These are phyloP conservation scores for cattle (Bos taurus) DNA, from an alignment of 2,113 vertebrate species.

Conservation along the genomic window ARS-UCD2.0 NC_037336.1:1581501-1582000, in stretches of 20 bases:
- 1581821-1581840: not conserved
- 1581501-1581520: not conserved
- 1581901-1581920: not conserved
- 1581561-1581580: not conserved
- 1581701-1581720: not conserved
- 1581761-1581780: not conserved
- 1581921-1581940: not conserved
- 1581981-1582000: not conserved
- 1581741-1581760: not conserved
- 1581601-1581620: not conserved
- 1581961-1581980: not conserved
- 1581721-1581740: not conserved
- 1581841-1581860: not conserved
- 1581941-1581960: not conserved
- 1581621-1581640: not conserved
- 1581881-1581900: not conserved
- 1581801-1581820: not conserved
- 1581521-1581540: not conserved
- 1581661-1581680: not conserved
- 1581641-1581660: not conserved
- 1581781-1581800: not conserved
- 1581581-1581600: not conserved
- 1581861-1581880: not conserved
- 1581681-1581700: not conserved
- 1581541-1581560: not conserved